Conservation (phyloP, 1,140 invertebrate species). For the Lucilia cuprina region DNA sequence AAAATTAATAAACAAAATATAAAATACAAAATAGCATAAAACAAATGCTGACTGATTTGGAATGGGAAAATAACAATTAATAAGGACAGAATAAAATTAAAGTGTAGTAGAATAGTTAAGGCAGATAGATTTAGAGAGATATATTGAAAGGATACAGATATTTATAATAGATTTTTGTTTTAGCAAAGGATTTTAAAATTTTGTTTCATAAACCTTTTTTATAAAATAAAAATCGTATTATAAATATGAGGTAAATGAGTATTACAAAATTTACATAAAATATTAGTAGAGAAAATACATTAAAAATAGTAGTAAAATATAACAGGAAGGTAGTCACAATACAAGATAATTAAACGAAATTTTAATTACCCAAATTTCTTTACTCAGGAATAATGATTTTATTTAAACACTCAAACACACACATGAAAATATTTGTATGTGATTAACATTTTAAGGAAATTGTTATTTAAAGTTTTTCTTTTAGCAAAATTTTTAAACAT, state of each 20-base stretch:
- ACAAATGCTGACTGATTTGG: conserved; percentile 54
- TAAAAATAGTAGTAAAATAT: background rate
- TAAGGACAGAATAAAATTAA: conserved; percentile 35
- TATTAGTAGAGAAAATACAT: background rate
- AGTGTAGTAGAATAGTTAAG: conserved; percentile 8
- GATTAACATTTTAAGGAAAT: background rate
- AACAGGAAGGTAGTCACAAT: conserved; percentile 1
- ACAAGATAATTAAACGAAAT: background rate
- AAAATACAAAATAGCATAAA: conserved; percentile 42
- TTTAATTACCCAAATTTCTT: background rate
- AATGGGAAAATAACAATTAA: background rate
- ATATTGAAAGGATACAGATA: conserved; percentile 37
- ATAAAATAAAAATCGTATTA: too few species aligned
- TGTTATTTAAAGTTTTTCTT: background rate
- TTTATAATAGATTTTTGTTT: background rate
- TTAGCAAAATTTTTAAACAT: background rate
- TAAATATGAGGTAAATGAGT: background rate
- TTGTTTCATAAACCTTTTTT: too few species aligned
- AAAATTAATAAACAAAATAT: background rate
- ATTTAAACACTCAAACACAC: background rate
- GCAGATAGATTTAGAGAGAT: conserved; percentile 14
- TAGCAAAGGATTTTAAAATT: too few species aligned
- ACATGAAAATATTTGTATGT: background rate
- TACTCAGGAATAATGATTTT: background rate
- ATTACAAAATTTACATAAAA: conserved; percentile 36